Conservation (phyloP, 2,797 vertebrate genomes). For the Picus viridis region DNA sequence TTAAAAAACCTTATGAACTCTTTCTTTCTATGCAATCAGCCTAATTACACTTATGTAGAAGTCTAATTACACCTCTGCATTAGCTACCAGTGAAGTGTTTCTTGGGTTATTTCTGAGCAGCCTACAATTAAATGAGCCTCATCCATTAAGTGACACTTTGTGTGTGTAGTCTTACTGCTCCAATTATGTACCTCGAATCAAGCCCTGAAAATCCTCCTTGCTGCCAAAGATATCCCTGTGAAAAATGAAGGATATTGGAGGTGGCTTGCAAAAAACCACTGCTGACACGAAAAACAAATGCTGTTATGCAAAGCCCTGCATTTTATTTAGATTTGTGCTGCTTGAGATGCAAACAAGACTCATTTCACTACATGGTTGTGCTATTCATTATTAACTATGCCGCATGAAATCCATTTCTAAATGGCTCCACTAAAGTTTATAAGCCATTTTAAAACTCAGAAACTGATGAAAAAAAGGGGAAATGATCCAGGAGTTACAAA, state of each 20-base stretch:
- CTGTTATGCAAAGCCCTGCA: slow-evolving; percentile 10
- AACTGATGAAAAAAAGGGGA: slow-evolving; percentile 58
- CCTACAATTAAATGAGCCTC: slow-evolving; percentile 89
- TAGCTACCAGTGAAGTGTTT: slow-evolving; percentile 89
- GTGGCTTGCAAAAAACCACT: slow-evolving; percentile 31
- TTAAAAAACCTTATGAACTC: slow-evolving; percentile 81
- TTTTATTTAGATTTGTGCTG: slow-evolving; percentile 71
- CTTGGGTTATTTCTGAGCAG: slow-evolving; percentile 84
- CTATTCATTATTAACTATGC: slow-evolving; percentile 65
- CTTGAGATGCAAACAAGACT: slow-evolving; percentile 67
- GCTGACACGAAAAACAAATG: slow-evolving; percentile 20
- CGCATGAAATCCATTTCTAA: slow-evolving; percentile 62
- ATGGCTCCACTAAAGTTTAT: slow-evolving; percentile 65
- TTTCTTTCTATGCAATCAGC: slow-evolving; percentile 89
- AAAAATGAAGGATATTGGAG: slow-evolving; percentile 49
- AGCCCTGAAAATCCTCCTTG: slow-evolving; percentile 77
- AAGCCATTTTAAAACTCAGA: slow-evolving; percentile 63
- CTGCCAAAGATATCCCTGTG: slow-evolving; percentile 57
- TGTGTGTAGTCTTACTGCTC: slow-evolving; percentile 84
- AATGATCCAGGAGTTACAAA: slow-evolving; percentile 65
- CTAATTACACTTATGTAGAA: slow-evolving; percentile 91
- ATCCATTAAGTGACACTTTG: slow-evolving; percentile 89
- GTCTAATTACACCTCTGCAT: slow-evolving; percentile 91
- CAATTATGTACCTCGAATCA: slow-evolving; percentile 87
- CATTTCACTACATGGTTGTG: slow-evolving; percentile 39